phyloP scores from a whole-genome alignment of 1,140 invertebrate genomes.

The Drosophila pruinosa region DNA sequence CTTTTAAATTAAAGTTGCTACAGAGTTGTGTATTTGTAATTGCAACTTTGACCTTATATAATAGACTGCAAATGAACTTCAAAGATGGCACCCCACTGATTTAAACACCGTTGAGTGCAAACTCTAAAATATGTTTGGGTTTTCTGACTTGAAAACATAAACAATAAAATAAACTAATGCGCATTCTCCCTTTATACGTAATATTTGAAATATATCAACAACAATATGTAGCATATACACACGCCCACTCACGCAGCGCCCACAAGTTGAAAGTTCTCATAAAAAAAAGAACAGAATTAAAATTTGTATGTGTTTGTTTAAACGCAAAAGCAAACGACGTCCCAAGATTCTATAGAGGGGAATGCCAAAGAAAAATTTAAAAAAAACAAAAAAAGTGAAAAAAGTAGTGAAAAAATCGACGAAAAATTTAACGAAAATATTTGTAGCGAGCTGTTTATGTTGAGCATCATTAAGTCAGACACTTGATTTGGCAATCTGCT shows the following conservation, averaged over 20 bases:
- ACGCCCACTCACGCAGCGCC: conserved; percentile 38
- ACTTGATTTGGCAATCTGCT: conserved; percentile 75
- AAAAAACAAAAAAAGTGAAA: conserved; percentile 9
- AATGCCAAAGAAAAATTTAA: conserved; percentile 15
- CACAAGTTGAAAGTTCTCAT: conserved; percentile 80
- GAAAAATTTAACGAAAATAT: conserved; percentile 35
- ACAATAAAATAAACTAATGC: conserved; percentile 72
- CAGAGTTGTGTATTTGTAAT: background rate
- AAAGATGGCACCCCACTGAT: conserved; percentile 29
- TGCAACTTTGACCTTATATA: conserved; percentile 40
- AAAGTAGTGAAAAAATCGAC: conserved; percentile 17
- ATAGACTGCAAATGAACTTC: conserved; percentile 17
- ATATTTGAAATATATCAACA: conserved; percentile 49
- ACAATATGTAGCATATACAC: conserved; percentile 5
- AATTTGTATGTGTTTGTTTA: conserved; percentile 10
- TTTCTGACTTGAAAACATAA: conserved; percentile 40
- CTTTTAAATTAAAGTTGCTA: background rate
- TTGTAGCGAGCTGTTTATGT: conserved; percentile 66
- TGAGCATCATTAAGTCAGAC: conserved; percentile 78
- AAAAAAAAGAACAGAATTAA: conserved; percentile 48
- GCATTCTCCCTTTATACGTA: conserved; percentile 36
- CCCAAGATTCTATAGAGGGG: conserved; percentile 7
- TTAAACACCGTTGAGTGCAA: background rate
- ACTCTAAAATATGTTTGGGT: conserved; percentile 33
- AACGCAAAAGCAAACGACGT: conserved; percentile 36